Evolutionary conservation across 2,797 vertebrate genomes (phyloP), one percentile per base, ranked within the genome.

Genomic region (Amniataba percoides): DNA sequence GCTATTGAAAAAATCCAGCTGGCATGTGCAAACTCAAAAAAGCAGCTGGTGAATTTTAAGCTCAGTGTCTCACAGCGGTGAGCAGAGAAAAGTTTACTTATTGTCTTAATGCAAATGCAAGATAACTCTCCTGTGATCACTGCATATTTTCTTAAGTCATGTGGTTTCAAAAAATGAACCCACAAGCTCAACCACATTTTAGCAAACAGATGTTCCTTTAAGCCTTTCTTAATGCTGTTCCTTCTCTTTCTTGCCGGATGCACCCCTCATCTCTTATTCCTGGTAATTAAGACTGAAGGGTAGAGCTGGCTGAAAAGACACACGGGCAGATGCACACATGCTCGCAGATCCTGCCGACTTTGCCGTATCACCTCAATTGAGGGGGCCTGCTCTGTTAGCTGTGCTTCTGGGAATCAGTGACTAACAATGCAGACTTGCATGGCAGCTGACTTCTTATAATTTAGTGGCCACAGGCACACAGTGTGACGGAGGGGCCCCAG

Each of bases 171-270:
- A 21, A 76, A 65, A 62, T 39, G 9, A 73, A 64, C 27, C 27
- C 34, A 21, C 18, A n/a, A 69, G 55, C 70, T 56, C 16, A n/a
- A n/a, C 27, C 21, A 49, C 42, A 60, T 23, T 25, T 59, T 43
- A 18, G 27, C 42, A 68, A 81, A 42, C 76, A 82, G 59, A 73
- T 86, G 74, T 59, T 80, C 68, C 49, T 64, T 62, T 40, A 62
- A 67, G 31, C 55, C 31, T 21, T 52, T 71, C 53, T 72, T 59
- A 16, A 78, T 52, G 81, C 36, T 27, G 15, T 42, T 53, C 58
- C 71, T 65, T 64, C 23, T 71, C 13, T 31, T 60, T 51, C 27
- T 46, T 36, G 34, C 34, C 8, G 27, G 19, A 40, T 63, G 78
- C 61, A 68, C 51, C 36, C 1, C 27, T 78, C 51, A 53, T 73